These are phyloP conservation scores for Ammodytes marinus DNA, from an alignment of 2,113 vertebrate species.

Conservation along the genomic window DNA sequence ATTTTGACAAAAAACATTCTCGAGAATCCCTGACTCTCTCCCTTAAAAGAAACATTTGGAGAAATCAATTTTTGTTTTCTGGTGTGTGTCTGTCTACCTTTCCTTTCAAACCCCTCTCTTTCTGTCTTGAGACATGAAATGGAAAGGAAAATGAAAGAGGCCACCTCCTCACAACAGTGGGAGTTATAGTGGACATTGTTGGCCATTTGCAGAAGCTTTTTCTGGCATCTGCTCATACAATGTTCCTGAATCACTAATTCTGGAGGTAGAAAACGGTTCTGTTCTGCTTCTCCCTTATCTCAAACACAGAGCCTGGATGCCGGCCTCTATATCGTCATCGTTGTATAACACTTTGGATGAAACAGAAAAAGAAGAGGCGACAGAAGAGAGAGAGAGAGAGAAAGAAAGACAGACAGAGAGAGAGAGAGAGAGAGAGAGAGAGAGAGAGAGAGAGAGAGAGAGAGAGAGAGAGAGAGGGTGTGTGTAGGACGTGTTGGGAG, in stretches of 20 bases:
- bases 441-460: slow-evolving; percentile 30
- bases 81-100: background rate
- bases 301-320: slow-evolving; percentile 37
- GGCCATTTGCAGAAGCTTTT: slow-evolving; percentile 35
- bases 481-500: slow-evolving; percentile 66
- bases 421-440: slow-evolving; percentile 19
- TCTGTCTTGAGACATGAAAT: slow-evolving; percentile 13
- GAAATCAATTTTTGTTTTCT: background rate
- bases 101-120: background rate
- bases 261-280: slow-evolving; percentile 51
- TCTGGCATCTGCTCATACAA: slow-evolving; percentile 39
- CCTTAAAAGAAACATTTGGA: background rate
- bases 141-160: slow-evolving; percentile 21
- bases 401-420: background rate
- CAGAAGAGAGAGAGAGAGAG: slow-evolving; percentile 31
- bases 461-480: slow-evolving; percentile 15
- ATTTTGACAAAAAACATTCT: no score
- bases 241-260: slow-evolving; percentile 57
- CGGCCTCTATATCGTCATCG: slow-evolving; percentile 45
- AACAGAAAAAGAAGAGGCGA: slow-evolving; percentile 48
- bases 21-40: no score
- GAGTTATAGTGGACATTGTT: slow-evolving; percentile 31
- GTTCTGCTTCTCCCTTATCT: slow-evolving; percentile 39
- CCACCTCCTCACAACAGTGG: slow-evolving; percentile 57
- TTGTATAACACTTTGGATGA: slow-evolving; percentile 65